Evolutionary conservation across 2,113 vertebrate genomes (phyloP).

Genomic region (Mastomys natalensis): DNA sequence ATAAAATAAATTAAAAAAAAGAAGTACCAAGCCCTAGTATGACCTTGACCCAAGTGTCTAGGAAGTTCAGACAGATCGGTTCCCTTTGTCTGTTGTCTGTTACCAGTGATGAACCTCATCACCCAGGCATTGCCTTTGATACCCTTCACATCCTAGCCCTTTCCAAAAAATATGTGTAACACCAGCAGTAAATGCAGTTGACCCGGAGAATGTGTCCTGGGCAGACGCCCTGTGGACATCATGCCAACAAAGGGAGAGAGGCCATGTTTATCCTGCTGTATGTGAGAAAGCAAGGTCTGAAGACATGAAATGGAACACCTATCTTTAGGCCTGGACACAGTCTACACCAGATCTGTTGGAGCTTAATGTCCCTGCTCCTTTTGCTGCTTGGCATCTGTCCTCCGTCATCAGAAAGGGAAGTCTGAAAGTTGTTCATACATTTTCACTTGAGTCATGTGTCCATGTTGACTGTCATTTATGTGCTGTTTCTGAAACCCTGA

Average conservation of each 20-base stretch:
- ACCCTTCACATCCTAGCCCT: not conserved
- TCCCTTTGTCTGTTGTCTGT: not conserved
- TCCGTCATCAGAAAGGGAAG: constrained; percentile 51
- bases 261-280: not conserved
- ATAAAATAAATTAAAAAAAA: not conserved
- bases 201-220: not conserved
- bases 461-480: constrained; percentile 72
- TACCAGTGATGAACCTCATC: not conserved
- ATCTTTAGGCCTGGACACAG: not conserved
- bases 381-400: not conserved
- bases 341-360: not conserved
- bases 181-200: not conserved
- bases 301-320: not conserved
- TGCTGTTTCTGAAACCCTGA: constrained; percentile 80
- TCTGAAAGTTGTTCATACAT: constrained; percentile 56
- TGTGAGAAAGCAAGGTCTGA: not conserved
- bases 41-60: not conserved
- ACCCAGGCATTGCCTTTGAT: constrained; percentile 48
- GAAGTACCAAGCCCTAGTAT: not conserved
- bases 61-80: not conserved
- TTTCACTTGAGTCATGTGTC: constrained; percentile 69
- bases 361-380: not conserved
- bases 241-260: not conserved
- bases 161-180: not conserved
- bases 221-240: not conserved